These are phyloP conservation scores for Papilio glaucus DNA, from an alignment of 1,140 invertebrate genomes.

Conservation along the genomic window DNA sequence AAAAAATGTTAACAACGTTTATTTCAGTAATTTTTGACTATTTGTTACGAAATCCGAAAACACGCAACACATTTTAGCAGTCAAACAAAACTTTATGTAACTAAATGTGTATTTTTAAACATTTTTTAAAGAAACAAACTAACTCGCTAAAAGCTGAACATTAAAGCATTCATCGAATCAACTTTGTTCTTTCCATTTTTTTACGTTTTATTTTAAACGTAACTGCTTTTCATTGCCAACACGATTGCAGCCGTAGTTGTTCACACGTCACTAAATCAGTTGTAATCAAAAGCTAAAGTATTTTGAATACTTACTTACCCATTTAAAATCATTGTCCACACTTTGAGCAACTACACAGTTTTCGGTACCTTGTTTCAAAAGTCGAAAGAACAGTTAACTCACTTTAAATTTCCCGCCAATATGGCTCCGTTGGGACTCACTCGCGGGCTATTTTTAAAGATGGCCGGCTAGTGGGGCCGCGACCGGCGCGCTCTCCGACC, in stretches of 20 bases:
- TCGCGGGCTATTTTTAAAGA: constrained; percentile 47
- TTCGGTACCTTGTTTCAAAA: constrained; percentile 49
- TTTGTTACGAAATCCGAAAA: background rate
- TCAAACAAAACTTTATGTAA: constrained; percentile 1
- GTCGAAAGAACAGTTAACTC: constrained; percentile 30
- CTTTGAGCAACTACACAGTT: constrained; percentile 48
- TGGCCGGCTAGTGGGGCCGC: constrained; percentile 43
- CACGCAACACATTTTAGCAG: background rate
- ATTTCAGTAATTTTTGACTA: too few relatives aligned
- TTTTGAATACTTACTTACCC: constrained; percentile 66
- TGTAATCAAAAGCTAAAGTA: background rate
- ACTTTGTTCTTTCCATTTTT: constrained; percentile 12
- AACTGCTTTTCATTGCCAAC: constrained; percentile 10
- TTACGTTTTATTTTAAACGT: constrained; percentile 24
- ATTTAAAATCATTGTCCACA: constrained; percentile 67
- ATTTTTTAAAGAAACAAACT: background rate
- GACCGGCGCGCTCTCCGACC: constrained; percentile 48
- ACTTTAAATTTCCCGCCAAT: constrained; percentile 45
- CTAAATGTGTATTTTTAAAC: constrained; percentile 13
- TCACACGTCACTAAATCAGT: constrained; percentile 56
- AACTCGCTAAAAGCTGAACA: background rate
- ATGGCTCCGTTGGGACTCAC: constrained; percentile 34
- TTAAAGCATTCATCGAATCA: constrained; percentile 20
- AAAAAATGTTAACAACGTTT: background rate
- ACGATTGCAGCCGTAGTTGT: constrained; percentile 29